Base-by-base conservation (phyloP, 1,140 invertebrate species). In the Lordiphosa mommai region DNA sequence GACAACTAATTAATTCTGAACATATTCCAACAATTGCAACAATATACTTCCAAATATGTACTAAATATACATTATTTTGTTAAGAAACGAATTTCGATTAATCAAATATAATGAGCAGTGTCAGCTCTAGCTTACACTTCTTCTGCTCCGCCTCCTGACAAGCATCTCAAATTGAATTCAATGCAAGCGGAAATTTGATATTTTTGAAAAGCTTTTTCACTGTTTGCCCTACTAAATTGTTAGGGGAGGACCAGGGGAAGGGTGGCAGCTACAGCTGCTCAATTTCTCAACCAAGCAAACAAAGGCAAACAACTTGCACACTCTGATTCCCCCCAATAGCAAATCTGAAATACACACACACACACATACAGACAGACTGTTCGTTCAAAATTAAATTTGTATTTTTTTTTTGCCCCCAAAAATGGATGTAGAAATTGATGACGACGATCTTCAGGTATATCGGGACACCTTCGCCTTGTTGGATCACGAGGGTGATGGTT, bases 181-280 rank as follows among this genome's bases (percentile, higher is more conserved):
- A 43, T 68, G 48, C 46, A 48, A 60, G 55, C 65, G 64, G 65
- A 68, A 68, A 68, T 68, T 67, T 53, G 63, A 68, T 68, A 67
- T 52, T 67, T 67, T 58, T 30, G 23, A 64, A 64, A 64, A 53
- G 59, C 40, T 53, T 64, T 64, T 40, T 37, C 23, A 10, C 34
- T 53, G 38, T 63, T 63, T 51, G 52, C 34, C 17, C 32, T 30
- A 23, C 17, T 14, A n/a, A 33, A 47, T 9, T 14, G 20, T 4
- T 7, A 40, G 1, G 34, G n/a, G 7, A n/a, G 3, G 30, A 16
- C 16, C 0, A 23, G 27, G 23, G 9, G 43, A 13, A 37, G 33
- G 29, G n/a, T n/a, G n/a, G 30, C 8, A 46, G 29, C 29, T 29
- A 16, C 64, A 59, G 63, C 46, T 67, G 64, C 44, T 67, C 23